Evolutionary conservation across 2,888 invertebrate genomes (phyloP).

Genomic region (Nemoura dubitans): DNA sequence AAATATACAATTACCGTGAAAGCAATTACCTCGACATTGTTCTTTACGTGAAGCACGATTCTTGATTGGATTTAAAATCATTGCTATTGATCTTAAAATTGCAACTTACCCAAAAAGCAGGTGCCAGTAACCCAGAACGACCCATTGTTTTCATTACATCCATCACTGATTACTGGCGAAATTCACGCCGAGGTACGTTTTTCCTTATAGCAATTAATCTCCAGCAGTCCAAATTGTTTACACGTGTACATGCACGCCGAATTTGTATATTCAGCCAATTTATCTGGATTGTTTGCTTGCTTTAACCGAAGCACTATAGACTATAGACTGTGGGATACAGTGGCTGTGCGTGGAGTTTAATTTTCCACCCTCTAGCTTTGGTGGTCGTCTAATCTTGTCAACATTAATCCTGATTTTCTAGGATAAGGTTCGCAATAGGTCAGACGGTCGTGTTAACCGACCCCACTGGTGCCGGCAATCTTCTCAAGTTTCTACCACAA

Average conservation of each 20-base stretch:
- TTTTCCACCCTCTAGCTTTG: neutral
- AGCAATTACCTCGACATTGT: neutral
- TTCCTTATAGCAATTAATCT: neutral
- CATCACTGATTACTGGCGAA: neutral
- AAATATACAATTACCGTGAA: neutral
- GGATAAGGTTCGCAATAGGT: slow-evolving; percentile 3
- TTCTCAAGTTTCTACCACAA: slow-evolving; percentile 18
- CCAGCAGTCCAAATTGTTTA: neutral
- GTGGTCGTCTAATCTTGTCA: neutral
- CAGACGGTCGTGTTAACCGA: neutral
- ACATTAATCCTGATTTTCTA: neutral
- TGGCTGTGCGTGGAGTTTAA: neutral
- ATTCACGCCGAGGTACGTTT: neutral
- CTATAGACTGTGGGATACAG: neutral
- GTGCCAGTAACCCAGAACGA: neutral
- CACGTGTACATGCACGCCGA: neutral
- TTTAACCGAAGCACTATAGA: neutral
- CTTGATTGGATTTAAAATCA: neutral
- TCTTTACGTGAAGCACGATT: neutral
- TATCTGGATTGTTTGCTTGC: slow-evolving; percentile 7
- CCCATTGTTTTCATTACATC: neutral
- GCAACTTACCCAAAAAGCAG: neutral
- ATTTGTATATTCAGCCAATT: slow-evolving; percentile 4
- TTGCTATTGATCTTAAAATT: neutral
- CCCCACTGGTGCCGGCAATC: slow-evolving; percentile 21